phyloP scores from a whole-genome alignment of 2,888 invertebrate species.

The Cryptops parisi region DNA sequence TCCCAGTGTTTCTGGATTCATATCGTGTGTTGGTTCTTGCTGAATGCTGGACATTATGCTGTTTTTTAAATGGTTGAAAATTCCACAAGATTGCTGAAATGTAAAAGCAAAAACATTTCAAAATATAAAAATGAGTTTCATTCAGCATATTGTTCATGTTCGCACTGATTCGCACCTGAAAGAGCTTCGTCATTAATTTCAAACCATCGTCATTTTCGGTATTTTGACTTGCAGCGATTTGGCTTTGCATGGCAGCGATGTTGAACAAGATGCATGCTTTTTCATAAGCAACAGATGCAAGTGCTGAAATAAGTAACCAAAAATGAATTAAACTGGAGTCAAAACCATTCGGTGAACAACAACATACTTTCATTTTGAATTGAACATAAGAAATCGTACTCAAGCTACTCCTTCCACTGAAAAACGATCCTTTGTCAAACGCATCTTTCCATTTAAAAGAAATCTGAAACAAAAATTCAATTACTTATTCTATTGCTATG shows the following conservation, averaged over 20 bases:
- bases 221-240: constrained; percentile 68
- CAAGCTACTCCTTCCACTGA: constrained; percentile 77
- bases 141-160: neutral
- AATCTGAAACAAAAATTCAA: constrained; percentile 48
- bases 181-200: constrained; percentile 76
- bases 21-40: constrained; percentile 90
- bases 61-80: constrained; percentile 67
- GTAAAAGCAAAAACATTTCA: constrained; percentile 1
- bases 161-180: no score
- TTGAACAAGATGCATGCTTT: constrained; percentile 91
- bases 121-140: neutral
- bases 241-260: constrained; percentile 84
- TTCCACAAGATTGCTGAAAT: constrained; percentile 69
- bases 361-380: neutral
- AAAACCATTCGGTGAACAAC: neutral
- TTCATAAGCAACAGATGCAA: constrained; percentile 80
- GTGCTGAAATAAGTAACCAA: constrained; percentile 42
- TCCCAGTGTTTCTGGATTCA: constrained; percentile 77
- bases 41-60: constrained; percentile 56
- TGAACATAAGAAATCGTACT: constrained; percentile 47
- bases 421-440: constrained; percentile 87
- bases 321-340: neutral
- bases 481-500: no score
- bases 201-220: constrained; percentile 84
- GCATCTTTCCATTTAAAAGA: constrained; percentile 99